Evolutionary conservation across 2,888 invertebrate species (phyloP), one percentile per base, ranked within the genome.

Genomic region (Nineta flava): DNA sequence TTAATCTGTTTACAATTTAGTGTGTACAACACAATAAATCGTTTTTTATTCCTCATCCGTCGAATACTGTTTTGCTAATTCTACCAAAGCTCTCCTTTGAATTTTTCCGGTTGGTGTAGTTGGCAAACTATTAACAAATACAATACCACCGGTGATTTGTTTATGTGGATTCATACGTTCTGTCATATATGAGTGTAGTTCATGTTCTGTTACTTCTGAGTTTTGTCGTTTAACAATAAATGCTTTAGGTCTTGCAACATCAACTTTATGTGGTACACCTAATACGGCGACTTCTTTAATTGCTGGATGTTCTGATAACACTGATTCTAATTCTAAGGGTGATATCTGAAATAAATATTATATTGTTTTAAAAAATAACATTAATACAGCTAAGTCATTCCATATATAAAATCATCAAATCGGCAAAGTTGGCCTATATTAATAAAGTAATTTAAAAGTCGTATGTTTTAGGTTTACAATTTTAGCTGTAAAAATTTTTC

Each of bases 371-470:
- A 3, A 43, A 5, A 19, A 48, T 12, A 13, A 5, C 49, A 32
- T 10, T 26, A 3, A 17, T 9, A n/a, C 16, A 19, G 34, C 47
- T 51, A 54, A 56, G 75, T 71, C 58, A 74, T 74, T 62, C 69
- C 63, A 38, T 61, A 66, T 53, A 59, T 67, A 55, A 68, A 75
- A 57, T 73, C 75, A 6, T 75, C 59, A 53, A 75, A 59, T 53
- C 71, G 64, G 53, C 75, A 75, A 6, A 71, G 64, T 17, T 75
- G 63, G 35, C 74, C 75, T 1, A 72, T 64, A 34, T 69, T 66
- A 58, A 61, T 73, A 51, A 67, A 70, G 53, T 71, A 68, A n/a
- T n/a, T n/a, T n/a, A n/a, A n/a, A n/a, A n/a, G n/a, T n/a, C n/a
- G n/a, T n/a, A n/a, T n/a, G n/a, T n/a, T n/a, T n/a, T n/a, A n/a